Conservation (phyloP, 2,888 invertebrate genomes). For the Pimpla rufipes region DNA sequence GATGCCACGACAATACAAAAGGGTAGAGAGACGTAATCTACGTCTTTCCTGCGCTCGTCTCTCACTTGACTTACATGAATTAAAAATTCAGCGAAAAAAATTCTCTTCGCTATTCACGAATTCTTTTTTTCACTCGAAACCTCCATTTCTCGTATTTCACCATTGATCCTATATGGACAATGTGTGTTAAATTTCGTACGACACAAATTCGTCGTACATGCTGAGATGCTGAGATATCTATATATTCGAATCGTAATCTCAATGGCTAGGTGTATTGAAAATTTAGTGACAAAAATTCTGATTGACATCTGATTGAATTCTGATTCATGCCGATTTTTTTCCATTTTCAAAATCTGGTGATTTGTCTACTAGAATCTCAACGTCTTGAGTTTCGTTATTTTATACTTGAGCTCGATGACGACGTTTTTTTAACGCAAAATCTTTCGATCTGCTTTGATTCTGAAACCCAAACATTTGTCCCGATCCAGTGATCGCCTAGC, state of each 20-base stretch:
- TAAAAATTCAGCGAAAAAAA: not conserved
- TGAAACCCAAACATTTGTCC: not conserved
- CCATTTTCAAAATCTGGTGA: no score
- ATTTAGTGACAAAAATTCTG: no score
- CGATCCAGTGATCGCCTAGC: not conserved
- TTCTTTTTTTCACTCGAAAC: not conserved
- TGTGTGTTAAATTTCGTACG: no score
- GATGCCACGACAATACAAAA: constrained; percentile 44
- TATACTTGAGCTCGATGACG: not conserved
- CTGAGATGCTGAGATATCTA: no score
- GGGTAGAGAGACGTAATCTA: constrained; percentile 42
- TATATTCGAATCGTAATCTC: no score
- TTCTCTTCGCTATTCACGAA: not conserved
- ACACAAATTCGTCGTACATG: no score
- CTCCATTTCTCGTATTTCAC: not conserved
- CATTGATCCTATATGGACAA: not conserved
- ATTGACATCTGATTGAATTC: no score
- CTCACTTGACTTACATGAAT: not conserved
- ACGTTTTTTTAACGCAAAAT: not conserved
- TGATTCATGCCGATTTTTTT: no score
- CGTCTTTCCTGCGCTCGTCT: constrained; percentile 30
- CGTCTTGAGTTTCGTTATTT: not conserved
- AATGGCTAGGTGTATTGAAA: no score
- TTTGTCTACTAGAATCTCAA: no score
- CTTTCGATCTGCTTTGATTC: not conserved